Evolutionary conservation across 2,797 vertebrate species (phyloP), one percentile per base, ranked within the genome.

Genomic region (Malurus leucopterus): DNA sequence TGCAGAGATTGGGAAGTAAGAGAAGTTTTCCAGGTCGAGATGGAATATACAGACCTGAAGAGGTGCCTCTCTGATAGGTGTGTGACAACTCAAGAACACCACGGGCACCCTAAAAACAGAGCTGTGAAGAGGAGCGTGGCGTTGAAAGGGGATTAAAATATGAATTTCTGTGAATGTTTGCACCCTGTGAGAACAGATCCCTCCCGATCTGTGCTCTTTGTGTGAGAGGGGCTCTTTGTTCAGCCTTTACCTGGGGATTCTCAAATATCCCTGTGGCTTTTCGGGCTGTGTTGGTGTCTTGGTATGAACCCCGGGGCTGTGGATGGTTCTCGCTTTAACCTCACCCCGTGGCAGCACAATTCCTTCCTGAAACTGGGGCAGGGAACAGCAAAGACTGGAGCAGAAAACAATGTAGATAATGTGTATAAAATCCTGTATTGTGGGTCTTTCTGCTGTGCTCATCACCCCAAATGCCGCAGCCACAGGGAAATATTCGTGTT

Each of bases 241-340:
- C 74, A 76, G 26, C 27, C 26, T 75, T 27, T 59, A 32, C 59
- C 64, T 79, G 84, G 84, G 61, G 41, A 47, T 86, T 90, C 74
- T 91, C 86, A 84, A 22, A 71, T 61, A 78, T 19, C 83, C 57
- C 70, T 29, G 84, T 55, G 77, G 43, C 34, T 84, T 86, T 63
- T 68, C 68, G 46, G 70, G 38, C 19, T 62, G 77, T 8, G 3
- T 71, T 70, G 43, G 27, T 70, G 34, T 71, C 74, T 86, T 13
- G 47, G 32, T 7, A 50, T 71, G 64, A 79, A 6, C 50, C 69
- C 69, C 2, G 23, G 43, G 51, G 77, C 88, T 65, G 2, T 11
- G 11, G 34, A 44, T 40, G 24, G 26, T 44, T 71, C 73, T 84
- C 16, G 3, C 46, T 87, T 72, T 46, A 32, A 51, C 44, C 43